Evolutionary conservation across 1,140 invertebrate species (phyloP).

Genomic region (Trinorchestia longiramus): DNA sequence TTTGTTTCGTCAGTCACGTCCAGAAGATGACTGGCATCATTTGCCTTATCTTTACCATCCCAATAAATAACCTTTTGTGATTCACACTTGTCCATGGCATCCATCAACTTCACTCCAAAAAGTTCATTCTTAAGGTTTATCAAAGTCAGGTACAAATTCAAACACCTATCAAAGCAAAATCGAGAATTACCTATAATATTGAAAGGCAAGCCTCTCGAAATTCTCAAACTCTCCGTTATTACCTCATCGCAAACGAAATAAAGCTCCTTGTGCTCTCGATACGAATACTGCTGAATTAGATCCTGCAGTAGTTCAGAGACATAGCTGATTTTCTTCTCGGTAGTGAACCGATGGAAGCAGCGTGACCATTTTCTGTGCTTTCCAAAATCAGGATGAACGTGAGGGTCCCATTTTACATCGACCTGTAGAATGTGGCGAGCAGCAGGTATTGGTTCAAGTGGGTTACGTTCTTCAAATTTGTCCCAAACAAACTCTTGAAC

Average conservation of each 20-base stretch:
- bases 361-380: conserved; percentile 56
- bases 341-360: conserved; percentile 53
- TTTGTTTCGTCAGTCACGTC: not conserved
- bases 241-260: not conserved
- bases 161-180: conserved; percentile 59
- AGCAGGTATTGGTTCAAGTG: conserved; percentile 56
- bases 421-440: conserved; percentile 41
- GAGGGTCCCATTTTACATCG: conserved; percentile 57
- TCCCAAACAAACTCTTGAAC: conserved; percentile 58
- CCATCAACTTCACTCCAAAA: not conserved
- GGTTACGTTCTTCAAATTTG: conserved; percentile 58
- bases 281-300: not conserved
- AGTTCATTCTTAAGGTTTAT: conserved; percentile 11
- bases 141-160: conserved; percentile 58
- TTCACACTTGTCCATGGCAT: not conserved
- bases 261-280: not conserved
- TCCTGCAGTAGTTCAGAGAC: not conserved
- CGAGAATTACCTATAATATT: conserved; percentile 58
- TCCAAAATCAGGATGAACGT: conserved; percentile 60
- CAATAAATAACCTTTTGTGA: conserved; percentile 20
- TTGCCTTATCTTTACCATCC: not conserved
- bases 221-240: conserved; percentile 35
- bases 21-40: not conserved
- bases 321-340: conserved; percentile 33
- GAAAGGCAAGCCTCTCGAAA: conserved; percentile 60